phyloP scores from a whole-genome alignment of 2,888 invertebrate species.

The Epinotia brunnichana region DNA sequence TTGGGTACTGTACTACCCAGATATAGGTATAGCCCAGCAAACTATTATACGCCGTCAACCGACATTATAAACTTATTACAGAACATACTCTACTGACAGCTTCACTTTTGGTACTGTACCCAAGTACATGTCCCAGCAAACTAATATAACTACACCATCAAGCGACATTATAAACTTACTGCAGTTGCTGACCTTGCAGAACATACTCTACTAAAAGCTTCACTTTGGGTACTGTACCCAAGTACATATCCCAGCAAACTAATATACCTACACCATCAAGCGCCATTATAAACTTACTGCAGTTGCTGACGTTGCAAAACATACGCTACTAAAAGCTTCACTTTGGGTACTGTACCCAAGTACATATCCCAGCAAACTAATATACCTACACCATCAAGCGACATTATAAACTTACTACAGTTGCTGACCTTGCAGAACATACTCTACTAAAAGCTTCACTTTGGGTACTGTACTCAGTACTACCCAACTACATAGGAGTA shows the following conservation, averaged over 20 bases:
- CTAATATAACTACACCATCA: not conserved
- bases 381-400: not conserved
- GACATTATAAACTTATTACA: not conserved
- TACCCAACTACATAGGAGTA: not conserved
- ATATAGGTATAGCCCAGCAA: too few relatives aligned
- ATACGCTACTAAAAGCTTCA: not conserved
- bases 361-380: not conserved
- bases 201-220: too few relatives aligned
- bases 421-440: too few relatives aligned
- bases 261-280: not conserved
- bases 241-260: too few relatives aligned
- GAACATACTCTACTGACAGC: not conserved
- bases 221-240: slow-evolving; percentile 9
- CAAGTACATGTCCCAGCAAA: not conserved
- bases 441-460: not conserved
- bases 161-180: not conserved
- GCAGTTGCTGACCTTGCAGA: too few relatives aligned
- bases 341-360: not conserved
- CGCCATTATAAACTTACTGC: not conserved
- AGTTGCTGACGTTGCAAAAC: not conserved
- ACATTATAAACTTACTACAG: not conserved
- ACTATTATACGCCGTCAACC: not conserved
- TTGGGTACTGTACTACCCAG: not conserved
- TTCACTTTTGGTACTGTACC: slow-evolving; percentile 8
- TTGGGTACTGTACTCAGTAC: not conserved